A percentile compares a stretch with the other conserved stretches of the same genome.
Evolutionary conservation across 2,888 invertebrate species (phyloP).

Genomic region (Callimorpha dominula): DNA sequence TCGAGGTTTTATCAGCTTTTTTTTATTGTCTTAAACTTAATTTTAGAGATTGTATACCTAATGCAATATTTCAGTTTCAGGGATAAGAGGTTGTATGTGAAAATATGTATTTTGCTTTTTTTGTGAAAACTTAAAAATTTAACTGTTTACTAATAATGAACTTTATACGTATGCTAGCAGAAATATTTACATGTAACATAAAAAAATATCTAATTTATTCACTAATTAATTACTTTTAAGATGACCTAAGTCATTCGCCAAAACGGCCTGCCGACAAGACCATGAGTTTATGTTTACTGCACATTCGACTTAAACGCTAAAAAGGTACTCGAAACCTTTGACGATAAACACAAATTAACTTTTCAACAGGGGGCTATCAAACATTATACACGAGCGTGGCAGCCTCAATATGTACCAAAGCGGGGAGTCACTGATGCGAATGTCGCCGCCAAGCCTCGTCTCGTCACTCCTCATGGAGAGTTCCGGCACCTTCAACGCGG

Average conservation of each 20-base stretch:
- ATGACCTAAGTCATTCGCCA: not conserved
- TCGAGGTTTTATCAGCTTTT: not conserved
- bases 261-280: not conserved
- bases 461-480: conserved; percentile 85
- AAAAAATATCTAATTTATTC: too few relatives aligned
- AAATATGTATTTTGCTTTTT: not conserved
- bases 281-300: conserved; percentile 6
- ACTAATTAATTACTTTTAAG: not conserved
- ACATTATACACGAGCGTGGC: conserved; percentile 73
- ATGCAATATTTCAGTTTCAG: not conserved
- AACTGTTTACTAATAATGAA: not conserved
- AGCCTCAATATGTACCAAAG: conserved; percentile 83
- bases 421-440: conserved; percentile 80
- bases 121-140: not conserved
- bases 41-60: too few relatives aligned
- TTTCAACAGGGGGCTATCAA: conserved; percentile 70
- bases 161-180: not conserved
- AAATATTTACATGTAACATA: not conserved
- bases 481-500: conserved; percentile 78
- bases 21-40: not conserved
- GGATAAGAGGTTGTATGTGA: not conserved
- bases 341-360: not conserved
- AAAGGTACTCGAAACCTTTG: not conserved
- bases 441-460: conserved; percentile 88
- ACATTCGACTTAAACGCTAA: not conserved